Base-by-base conservation (phyloP, 2,888 invertebrate genomes). In the Arctia plantaginis region DNA sequence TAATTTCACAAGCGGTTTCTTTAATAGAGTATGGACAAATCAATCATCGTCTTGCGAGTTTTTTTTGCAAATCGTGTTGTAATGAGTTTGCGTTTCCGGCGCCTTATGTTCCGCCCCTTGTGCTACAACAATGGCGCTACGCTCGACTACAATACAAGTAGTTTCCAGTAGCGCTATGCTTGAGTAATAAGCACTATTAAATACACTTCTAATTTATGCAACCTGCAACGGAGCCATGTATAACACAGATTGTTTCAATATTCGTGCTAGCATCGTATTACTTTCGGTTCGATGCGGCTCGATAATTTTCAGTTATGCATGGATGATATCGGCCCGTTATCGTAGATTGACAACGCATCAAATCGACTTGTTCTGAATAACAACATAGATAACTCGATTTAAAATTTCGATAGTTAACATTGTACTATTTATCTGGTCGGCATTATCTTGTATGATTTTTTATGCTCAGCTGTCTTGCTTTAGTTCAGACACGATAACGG, bases 51-150 rank as follows among this genome's bases (percentile, higher is more conserved):
- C 78, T 82, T 87, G 87, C 87, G 87, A 83, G 80, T 80, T 85
- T 93, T 92, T 93, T 94, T 92, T 90, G 89, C 80, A 89, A 92
- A 90, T 86, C 86, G 87, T 79, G 83, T 69, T 77, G 80, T 92
- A 91, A 94, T 94, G 93, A 93, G 89, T 89, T 77, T 81, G 91
- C 90, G 86, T 87, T 90, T 91, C 90, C 90, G 88, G 82, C 89
- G 85, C 84, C 85, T 81, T 86, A 69, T 35, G 84, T 82, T 87
- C 83, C 86, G 82, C 84, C 85, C 82, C 83, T 87, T 86, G 85
- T 86, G 82, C 80, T 85, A 82, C 83, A 83, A 86, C 93, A 92
- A 92, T 91, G 84, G 89, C 82, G 82, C 84, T 85, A 65, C 62
- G 47, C 69, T 66, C 44, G 79, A 80, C 86, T 87, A 87, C 85